These are phyloP conservation scores for Xiphophorus couchianus DNA, from an alignment of 2,113 vertebrate species.

Conservation along the genomic window DNA sequence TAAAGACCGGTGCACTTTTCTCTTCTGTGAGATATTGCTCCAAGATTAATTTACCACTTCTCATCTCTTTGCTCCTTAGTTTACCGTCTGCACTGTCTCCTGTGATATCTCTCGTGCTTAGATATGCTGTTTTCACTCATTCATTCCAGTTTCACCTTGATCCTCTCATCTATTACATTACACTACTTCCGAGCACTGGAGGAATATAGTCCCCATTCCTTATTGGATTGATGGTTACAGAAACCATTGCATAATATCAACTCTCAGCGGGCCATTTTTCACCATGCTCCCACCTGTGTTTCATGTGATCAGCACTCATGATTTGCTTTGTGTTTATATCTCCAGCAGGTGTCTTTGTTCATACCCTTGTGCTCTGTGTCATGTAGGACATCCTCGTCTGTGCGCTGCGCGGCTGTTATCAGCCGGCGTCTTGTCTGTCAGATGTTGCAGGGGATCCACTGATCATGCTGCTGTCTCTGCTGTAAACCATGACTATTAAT, in stretches of 20 bases:
- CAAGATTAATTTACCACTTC: slow-evolving; percentile 88
- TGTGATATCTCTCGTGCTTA: slow-evolving; percentile 74
- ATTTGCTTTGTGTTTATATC: slow-evolving; percentile 49
- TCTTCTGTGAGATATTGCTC: slow-evolving; percentile 80
- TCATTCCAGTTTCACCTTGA: slow-evolving; percentile 81
- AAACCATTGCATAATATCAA: slow-evolving; percentile 79
- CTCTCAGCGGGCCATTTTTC: slow-evolving; percentile 76
- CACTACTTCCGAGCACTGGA: slow-evolving; percentile 61
- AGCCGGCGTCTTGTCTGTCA: slow-evolving; percentile 62
- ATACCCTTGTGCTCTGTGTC: slow-evolving; percentile 68
- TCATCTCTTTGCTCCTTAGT: slow-evolving; percentile 77
- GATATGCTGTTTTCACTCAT: slow-evolving; percentile 79
- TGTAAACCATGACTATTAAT: slow-evolving; percentile 66
- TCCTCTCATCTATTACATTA: slow-evolving; percentile 77
- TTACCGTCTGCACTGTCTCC: slow-evolving; percentile 82
- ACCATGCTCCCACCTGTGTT: slow-evolving; percentile 61
- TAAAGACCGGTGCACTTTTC: slow-evolving; percentile 86
- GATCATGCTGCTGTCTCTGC: slow-evolving; percentile 67
- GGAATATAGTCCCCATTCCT: slow-evolving; percentile 70
- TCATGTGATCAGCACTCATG: slow-evolving; percentile 70
- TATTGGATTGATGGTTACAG: slow-evolving; percentile 78
- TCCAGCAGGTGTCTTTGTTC: slow-evolving; percentile 65
- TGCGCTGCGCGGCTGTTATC: slow-evolving; percentile 57
- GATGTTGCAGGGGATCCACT: slow-evolving; percentile 67
- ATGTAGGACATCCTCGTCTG: slow-evolving; percentile 61